These are phyloP conservation scores for Ptilodon capucinus DNA, from an alignment of 2,888 invertebrate genomes.

Conservation along the genomic window DNA sequence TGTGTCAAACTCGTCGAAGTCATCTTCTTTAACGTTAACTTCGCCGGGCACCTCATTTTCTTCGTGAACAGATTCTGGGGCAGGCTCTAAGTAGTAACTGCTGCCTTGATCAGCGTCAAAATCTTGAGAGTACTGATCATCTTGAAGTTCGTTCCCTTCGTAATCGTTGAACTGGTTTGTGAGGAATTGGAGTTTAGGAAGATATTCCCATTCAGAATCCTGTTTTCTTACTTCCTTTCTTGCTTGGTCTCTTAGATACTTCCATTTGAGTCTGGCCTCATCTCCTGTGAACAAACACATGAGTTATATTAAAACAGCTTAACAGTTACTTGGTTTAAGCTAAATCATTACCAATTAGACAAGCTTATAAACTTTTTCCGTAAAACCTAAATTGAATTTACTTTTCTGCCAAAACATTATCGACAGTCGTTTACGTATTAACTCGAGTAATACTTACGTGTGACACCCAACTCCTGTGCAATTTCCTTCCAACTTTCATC, in stretches of 20 bases:
- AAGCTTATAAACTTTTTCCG: too few relatives aligned
- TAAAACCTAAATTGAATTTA: too few relatives aligned
- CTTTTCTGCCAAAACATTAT: too few relatives aligned
- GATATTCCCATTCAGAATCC: constrained; percentile 70
- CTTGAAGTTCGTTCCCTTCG: constrained; percentile 56
- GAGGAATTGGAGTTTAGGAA: constrained; percentile 68
- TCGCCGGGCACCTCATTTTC: constrained; percentile 20
- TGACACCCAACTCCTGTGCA: constrained; percentile 67
- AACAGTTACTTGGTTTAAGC: too few relatives aligned
- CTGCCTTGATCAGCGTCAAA: constrained; percentile 55
- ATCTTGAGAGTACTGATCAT: constrained; percentile 48
- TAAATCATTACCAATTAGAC: too few relatives aligned
- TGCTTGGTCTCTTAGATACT: constrained; percentile 73
- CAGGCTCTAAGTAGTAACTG: constrained; percentile 55
- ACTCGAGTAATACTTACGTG: constrained; percentile 63
- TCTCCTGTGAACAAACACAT: constrained; percentile 55
- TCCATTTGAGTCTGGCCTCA: constrained; percentile 76
- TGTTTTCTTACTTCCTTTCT: constrained; percentile 72
- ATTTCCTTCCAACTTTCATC: constrained; percentile 78
- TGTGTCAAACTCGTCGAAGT: constrained; percentile 75
- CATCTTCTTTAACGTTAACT: constrained; percentile 62
- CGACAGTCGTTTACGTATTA: too few relatives aligned
- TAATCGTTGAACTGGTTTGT: constrained; percentile 74
- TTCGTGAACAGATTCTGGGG: constrained; percentile 23
- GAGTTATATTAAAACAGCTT: neutral